Conservation (phyloP, 2,888 invertebrate genomes). For the Caenorhabditis japonica region DNA sequence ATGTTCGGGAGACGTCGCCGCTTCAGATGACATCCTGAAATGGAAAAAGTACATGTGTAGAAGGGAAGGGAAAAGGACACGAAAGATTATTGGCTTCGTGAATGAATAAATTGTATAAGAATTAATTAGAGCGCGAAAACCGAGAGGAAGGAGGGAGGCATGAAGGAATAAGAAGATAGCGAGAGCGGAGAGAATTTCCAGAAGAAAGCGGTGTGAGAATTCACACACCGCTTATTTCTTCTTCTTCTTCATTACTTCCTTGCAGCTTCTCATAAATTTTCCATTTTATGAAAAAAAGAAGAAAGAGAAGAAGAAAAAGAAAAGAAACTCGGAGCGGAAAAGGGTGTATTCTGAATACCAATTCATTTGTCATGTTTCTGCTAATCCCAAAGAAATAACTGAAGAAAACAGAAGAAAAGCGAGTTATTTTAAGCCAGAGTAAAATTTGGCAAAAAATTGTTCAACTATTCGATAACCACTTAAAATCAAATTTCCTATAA, state of each 20-base stretch:
- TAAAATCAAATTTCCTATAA: too few species aligned
- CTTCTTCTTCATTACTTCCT: too few species aligned
- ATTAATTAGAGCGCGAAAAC: constrained; percentile 40
- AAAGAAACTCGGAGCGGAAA: constrained; percentile 3
- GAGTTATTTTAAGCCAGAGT: not conserved
- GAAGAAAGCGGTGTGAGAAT: too few species aligned
- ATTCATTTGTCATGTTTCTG: constrained; percentile 33
- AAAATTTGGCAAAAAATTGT: too few species aligned
- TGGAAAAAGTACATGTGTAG: not conserved
- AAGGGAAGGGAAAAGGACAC: constrained; percentile 29
- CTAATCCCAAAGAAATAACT: not conserved
- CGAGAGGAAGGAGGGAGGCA: not conserved
- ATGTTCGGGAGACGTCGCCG: constrained; percentile 42
- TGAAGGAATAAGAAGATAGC: constrained; percentile 2
- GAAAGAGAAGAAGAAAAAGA: constrained; percentile 4
- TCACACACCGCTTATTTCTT: too few species aligned
- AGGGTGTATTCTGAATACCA: constrained; percentile 18
- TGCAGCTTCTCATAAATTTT: too few species aligned
- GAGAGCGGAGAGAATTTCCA: not conserved
- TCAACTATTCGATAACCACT: too few species aligned
- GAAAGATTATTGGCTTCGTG: constrained; percentile 38
- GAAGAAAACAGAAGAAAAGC: not conserved
- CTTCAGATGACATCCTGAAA: constrained; percentile 46
- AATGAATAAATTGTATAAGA: constrained; percentile 26
- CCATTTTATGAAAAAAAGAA: too few species aligned